phyloP scores from a whole-genome alignment of 2,797 vertebrate genomes.

The Microtus obscurus region DNA sequence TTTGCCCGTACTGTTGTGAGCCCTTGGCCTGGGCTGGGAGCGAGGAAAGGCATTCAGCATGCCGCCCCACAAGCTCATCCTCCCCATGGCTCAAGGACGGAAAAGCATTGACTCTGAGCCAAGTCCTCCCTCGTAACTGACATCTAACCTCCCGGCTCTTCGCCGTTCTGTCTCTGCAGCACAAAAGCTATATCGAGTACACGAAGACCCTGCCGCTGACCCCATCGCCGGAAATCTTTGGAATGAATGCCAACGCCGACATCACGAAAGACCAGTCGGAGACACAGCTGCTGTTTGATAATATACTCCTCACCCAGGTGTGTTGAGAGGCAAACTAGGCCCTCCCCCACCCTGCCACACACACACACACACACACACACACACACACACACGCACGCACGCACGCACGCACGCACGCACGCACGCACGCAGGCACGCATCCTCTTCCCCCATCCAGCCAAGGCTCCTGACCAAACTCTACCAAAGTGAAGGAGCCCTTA shows the following conservation, averaged over 20 bases:
- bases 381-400: too few species aligned
- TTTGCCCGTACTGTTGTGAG: background rate
- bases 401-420: too few species aligned
- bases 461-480: background rate
- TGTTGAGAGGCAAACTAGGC: background rate
- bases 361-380: too few species aligned
- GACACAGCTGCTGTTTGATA: slow-evolving; percentile 93
- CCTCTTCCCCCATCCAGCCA: background rate
- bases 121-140: background rate
- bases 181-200: slow-evolving; percentile 92
- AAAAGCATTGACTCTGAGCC: background rate
- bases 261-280: slow-evolving; percentile 94
- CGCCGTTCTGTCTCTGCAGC: slow-evolving; percentile 83
- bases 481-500: background rate
- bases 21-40: background rate
- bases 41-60: background rate
- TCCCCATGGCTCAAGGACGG: background rate
- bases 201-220: slow-evolving; percentile 92
- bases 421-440: too few species aligned
- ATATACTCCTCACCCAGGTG: slow-evolving; percentile 93
- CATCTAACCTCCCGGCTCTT: slow-evolving; percentile 6
- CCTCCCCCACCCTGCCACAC: too few species aligned
- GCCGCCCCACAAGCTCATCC: background rate
- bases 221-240: slow-evolving; percentile 92
- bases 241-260: slow-evolving; percentile 94